These are phyloP conservation scores for Pogonomyrmex californicus DNA, from an alignment of 1,140 invertebrate species.

Conservation along the genomic window DNA sequence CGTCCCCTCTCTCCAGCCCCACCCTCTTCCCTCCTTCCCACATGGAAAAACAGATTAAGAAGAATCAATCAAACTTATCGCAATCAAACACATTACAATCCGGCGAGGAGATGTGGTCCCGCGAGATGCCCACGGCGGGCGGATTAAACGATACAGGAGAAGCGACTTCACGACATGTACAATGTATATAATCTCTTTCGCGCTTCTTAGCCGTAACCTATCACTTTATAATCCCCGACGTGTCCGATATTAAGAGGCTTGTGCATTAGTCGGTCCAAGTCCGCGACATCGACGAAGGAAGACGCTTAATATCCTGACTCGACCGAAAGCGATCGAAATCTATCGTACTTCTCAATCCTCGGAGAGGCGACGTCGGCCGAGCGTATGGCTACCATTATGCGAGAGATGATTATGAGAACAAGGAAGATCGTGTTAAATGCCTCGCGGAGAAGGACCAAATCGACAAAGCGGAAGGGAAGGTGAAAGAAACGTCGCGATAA, in stretches of 20 bases:
- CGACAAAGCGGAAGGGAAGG: slow-evolving; percentile 60
- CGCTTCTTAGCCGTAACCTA: slow-evolving; percentile 35
- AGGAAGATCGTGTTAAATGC: slow-evolving; percentile 61
- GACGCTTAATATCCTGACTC: slow-evolving; percentile 33
- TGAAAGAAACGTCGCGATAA: slow-evolving; percentile 67
- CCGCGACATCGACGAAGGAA: slow-evolving; percentile 17
- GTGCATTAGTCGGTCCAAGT: neutral
- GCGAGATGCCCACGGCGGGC: neutral
- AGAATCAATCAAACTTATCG: slow-evolving; percentile 42
- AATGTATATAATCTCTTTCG: slow-evolving; percentile 42
- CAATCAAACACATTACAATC: slow-evolving; percentile 6
- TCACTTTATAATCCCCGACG: slow-evolving; percentile 51
- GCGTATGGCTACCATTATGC: slow-evolving; percentile 57
- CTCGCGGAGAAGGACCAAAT: slow-evolving; percentile 43
- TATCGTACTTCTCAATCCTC: slow-evolving; percentile 47
- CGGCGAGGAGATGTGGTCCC: neutral
- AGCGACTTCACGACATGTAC: slow-evolving; percentile 7
- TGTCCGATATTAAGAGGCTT: slow-evolving; percentile 33
- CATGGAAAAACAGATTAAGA: slow-evolving; percentile 47
- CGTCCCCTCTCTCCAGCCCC: neutral
- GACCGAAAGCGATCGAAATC: slow-evolving; percentile 28
- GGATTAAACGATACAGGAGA: neutral
- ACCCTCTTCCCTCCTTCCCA: no score
- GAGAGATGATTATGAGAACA: slow-evolving; percentile 51
- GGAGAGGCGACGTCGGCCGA: slow-evolving; percentile 14